phyloP scores from a whole-genome alignment of 2,888 invertebrate species.

The Stictocephala bisonia region DNA sequence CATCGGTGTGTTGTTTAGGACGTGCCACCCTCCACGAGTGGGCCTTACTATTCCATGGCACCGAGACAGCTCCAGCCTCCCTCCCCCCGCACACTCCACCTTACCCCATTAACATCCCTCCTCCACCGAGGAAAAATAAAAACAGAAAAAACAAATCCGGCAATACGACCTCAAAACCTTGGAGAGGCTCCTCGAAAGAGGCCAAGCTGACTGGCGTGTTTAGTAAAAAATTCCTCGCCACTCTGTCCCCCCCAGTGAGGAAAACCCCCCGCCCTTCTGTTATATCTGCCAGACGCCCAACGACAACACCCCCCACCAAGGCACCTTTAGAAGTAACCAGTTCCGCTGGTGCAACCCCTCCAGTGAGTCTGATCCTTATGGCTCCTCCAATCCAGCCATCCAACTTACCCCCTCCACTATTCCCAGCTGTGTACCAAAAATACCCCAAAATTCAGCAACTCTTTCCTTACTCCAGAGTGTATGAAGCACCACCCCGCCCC shows the following conservation, averaged over 20 bases:
- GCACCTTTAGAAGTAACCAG: constrained; percentile 42
- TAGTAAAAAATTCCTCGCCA: constrained; percentile 29
- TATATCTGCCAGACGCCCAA: constrained; percentile 53
- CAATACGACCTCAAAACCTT: constrained; percentile 68
- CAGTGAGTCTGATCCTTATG: constrained; percentile 60
- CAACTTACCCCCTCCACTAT: constrained; percentile 66
- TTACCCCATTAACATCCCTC: constrained; percentile 49
- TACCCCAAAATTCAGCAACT: constrained; percentile 79
- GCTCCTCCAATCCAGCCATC: constrained; percentile 63
- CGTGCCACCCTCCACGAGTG: constrained; percentile 92
- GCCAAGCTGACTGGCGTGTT: not conserved
- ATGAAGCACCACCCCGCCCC: constrained; percentile 52
- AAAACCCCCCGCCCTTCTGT: constrained; percentile 54
- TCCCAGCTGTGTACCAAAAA: constrained; percentile 78
- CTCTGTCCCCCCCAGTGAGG: constrained; percentile 16
- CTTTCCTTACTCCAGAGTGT: constrained; percentile 55
- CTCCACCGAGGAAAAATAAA: constrained; percentile 66
- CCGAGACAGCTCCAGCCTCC: constrained; percentile 68
- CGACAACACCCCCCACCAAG: constrained; percentile 50
- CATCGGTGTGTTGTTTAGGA: constrained; percentile 69
- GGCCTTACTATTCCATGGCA: constrained; percentile 94
- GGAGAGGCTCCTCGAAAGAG: constrained; percentile 35
- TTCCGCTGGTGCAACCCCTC: constrained; percentile 54
- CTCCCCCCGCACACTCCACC: constrained; percentile 56
- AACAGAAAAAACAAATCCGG: constrained; percentile 68